Evolutionary conservation across 2,797 vertebrate genomes (phyloP), one percentile per base, ranked within the genome.

Genomic region (Falco biarmicus): DNA sequence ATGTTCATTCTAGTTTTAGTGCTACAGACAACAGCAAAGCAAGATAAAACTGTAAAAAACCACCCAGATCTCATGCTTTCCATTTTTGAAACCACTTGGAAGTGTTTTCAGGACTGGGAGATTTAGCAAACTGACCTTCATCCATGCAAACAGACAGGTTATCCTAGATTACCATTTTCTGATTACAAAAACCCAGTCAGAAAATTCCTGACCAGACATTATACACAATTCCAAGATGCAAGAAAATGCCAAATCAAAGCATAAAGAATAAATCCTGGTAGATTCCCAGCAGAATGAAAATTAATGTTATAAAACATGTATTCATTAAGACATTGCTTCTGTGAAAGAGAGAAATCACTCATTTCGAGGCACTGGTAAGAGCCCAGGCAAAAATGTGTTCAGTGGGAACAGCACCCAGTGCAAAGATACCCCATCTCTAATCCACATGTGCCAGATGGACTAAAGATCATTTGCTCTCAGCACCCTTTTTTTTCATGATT

Each of bases 21-120:
- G 65, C 20, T 91, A 53, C 65, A 84, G 47, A 54, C 65, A 93
- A 83, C 25, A 85, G 76, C 16, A 59, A 85, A 84, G 41, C 57
- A 81, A 92, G 83, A 89, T 59, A 86, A 91, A 93, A 51, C 43
- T 43, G 50, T 41, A 53, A 93, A 91, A 84, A 21, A 4, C 4
- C 29, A 51, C 9, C 37, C 69, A 93, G 69, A 78, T 28, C 34
- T 91, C 64, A 57, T 64, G 68, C 76, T 91, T 93, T 89, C 86
- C 39, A 37, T 59, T 66, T 78, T 22, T 89, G 34, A 94, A 94
- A 50, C 57, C 53, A 54, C 69, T 93, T 92, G 84, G 64, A 96
- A 89, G 74, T 4, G 4, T 64, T 92, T 91, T 81, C 65, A 69
- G 54, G 43, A 61, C 63, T 37, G 43, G 22, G 20, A 89, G 57